Evolutionary conservation across 2,888 invertebrate genomes (phyloP).

Genomic region (Athrips mouffetella): DNA sequence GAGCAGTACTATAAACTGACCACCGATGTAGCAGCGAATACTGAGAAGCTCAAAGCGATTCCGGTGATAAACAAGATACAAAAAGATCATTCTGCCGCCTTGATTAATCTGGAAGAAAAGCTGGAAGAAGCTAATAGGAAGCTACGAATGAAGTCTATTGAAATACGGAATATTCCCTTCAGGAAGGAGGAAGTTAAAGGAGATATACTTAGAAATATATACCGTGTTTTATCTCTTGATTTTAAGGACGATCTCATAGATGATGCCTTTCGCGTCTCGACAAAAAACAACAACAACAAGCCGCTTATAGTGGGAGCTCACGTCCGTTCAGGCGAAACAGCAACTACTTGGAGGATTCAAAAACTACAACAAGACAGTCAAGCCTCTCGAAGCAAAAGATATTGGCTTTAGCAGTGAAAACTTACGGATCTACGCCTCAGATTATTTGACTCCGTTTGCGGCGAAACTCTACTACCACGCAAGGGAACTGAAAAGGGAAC

Average conservation of each 20-base stretch:
- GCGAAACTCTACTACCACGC: background rate
- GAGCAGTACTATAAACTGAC: background rate
- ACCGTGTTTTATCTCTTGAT: background rate
- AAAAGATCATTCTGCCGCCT: background rate
- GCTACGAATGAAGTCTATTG: background rate
- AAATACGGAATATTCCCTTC: background rate
- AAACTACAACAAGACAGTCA: background rate
- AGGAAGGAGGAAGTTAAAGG: background rate
- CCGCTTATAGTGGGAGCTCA: background rate
- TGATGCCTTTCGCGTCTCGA: background rate
- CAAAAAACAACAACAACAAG: background rate
- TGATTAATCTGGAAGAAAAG: background rate
- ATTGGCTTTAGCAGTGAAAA: background rate
- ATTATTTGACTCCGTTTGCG: background rate
- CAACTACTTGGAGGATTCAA: background rate
- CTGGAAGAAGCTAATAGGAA: background rate
- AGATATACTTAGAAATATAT: background rate
- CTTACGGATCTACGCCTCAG: background rate
- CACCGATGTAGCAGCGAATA: background rate
- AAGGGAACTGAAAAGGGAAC: background rate
- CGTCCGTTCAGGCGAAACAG: background rate
- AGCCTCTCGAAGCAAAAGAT: background rate
- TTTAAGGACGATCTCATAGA: background rate
- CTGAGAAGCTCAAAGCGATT: background rate
- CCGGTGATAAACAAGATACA: background rate